phyloP scores from a whole-genome alignment of 2,113 vertebrate species.

The Grallaria varia region DNA sequence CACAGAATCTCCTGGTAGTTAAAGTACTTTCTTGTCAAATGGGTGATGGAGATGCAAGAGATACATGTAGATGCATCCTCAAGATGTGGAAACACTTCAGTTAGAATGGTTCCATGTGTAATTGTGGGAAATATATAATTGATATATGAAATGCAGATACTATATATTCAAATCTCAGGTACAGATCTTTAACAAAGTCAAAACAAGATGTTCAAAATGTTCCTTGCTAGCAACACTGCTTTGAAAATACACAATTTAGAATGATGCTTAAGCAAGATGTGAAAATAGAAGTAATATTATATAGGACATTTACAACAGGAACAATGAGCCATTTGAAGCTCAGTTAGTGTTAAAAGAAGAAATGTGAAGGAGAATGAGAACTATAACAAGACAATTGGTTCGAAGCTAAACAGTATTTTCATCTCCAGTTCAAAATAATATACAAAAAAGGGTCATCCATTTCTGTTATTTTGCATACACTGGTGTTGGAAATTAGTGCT shows the following conservation, averaged over 20 bases:
- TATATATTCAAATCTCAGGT: background rate
- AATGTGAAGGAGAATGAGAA: background rate
- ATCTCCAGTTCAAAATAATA: background rate
- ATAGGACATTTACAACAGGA: background rate
- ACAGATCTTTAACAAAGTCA: background rate
- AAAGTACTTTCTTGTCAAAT: background rate
- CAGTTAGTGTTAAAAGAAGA: background rate
- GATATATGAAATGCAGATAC: background rate
- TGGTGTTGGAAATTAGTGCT: background rate
- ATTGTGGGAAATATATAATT: background rate
- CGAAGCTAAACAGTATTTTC: background rate
- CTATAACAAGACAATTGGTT: background rate
- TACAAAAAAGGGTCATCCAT: background rate
- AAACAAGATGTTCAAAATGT: background rate
- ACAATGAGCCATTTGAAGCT: background rate
- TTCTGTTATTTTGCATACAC: background rate
- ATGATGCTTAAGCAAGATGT: background rate
- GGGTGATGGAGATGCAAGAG: background rate
- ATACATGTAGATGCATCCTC: background rate
- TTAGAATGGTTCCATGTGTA: background rate
- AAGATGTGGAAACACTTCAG: background rate
- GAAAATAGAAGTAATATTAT: background rate
- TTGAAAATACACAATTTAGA: background rate
- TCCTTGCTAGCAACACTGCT: background rate
- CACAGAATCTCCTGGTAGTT: background rate